Evolutionary conservation across 2,113 vertebrate genomes (phyloP), one percentile per base, ranked within the genome.

Genomic region (Nyctereutes procyonoides): DNA sequence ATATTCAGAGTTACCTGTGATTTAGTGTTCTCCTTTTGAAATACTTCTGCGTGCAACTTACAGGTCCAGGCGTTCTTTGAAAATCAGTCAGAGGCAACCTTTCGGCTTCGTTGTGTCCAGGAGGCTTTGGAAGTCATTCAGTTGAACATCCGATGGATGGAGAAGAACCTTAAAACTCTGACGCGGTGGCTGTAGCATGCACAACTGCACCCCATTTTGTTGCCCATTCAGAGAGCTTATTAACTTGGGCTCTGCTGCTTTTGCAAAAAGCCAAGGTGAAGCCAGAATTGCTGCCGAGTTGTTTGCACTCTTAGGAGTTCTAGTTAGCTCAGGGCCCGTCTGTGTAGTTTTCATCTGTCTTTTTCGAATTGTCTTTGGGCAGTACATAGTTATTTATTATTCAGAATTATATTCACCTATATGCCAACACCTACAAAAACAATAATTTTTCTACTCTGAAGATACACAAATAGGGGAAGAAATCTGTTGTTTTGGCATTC

Each of bases 61-160:
- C 97, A 99, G 99, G 99, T 99, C 69, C 98, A 99, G 96, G 94
- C 98, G 8, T 99, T 99, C 98, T 99, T 99, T 98, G 98, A 99
- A 87, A 99, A 98, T 87, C 98, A 99, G 91, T 99, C 99, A 62
- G 99, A 99, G 58, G 98, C 98, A 58, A 99, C 98, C 92, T 99
- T 99, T 95, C 99, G 99, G 86, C 99, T 99, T 96, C 99, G 97
- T n/a, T 99, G 98, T 53, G 99, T 99, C 53, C 99, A 99, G 97
- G 99, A 99, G 82, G 99, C 99, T 48, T 97, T 99, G 62, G 99
- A 99, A 97, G 99, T 98, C 96, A 99, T 99, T 98, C 99, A 99
- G 62, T 81, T 99, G 91, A 99, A 99, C 98, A 99, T 99, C 96
- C 99, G 98, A 74, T 99, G 99, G 99, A 99, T 99, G 98, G 98